Evolutionary conservation across 1,140 invertebrate genomes (phyloP).

Genomic region (Neodiprion lecontei): DNA sequence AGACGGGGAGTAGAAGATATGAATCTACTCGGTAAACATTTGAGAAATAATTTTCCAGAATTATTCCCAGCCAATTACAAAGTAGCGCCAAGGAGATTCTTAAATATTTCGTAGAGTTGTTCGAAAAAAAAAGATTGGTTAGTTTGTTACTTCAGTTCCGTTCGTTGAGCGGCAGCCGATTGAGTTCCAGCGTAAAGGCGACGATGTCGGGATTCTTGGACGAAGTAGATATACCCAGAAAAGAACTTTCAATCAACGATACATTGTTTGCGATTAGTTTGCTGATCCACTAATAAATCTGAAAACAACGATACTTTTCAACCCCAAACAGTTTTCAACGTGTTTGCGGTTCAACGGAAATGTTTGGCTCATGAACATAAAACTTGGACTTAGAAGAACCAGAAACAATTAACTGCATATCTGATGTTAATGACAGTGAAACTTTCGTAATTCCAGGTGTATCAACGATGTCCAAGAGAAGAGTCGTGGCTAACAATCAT

Average conservation of each 20-base stretch:
- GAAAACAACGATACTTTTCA: not conserved
- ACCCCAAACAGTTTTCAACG: not conserved
- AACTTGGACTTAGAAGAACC: no score
- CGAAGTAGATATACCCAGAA: not conserved
- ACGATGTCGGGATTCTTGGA: conserved; percentile 16
- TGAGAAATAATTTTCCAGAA: conserved; percentile 35
- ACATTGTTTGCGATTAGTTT: not conserved
- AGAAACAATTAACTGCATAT: no score
- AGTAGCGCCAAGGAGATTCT: not conserved
- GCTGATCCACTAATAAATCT: not conserved
- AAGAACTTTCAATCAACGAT: not conserved
- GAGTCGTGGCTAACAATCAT: not conserved
- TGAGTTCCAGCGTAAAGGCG: conserved; percentile 8
- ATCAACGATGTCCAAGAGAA: not conserved
- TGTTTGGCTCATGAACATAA: no score
- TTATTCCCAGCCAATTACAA: conserved; percentile 25
- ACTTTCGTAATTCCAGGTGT: not conserved
- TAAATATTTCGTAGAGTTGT: not conserved
- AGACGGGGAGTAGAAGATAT: conserved; percentile 35
- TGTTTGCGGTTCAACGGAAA: no score
- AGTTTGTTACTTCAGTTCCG: conserved; percentile 13
- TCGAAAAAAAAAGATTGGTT: not conserved
- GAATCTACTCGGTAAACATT: conserved; percentile 28
- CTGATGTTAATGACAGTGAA: not conserved
- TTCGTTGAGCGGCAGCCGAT: conserved; percentile 11